Base-by-base conservation (phyloP, 1,140 invertebrate species). In the Lasaia peninsularis region DNA sequence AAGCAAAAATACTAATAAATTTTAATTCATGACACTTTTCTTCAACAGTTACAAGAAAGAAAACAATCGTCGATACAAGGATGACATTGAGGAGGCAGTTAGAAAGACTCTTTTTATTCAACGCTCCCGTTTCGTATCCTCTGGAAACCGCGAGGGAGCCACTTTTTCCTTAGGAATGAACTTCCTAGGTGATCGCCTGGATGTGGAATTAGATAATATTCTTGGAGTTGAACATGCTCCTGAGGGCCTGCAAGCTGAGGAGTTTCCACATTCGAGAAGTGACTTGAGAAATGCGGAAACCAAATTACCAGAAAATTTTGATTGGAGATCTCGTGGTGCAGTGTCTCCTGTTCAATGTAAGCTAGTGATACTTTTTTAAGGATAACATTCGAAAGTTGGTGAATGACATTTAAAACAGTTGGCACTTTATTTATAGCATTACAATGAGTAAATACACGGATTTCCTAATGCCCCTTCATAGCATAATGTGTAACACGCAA, bases 281-380 rank as follows among this genome's bases (percentile, higher is more conserved):
- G 28, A 66, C n/a, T n/a, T 77, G 21, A 52, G 53, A 12, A n/a
- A 32, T 2, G 55, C 56, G 2, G 65, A 68, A 28, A 9, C 50
- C 0, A 32, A 31, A 14, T 55, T 76, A 21, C 69, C 67, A 2
- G 56, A 62, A 11, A 57, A 51, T 6, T 87, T 80, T 65, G 78
- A 84, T 55, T 85, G 83, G 81, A 64, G 81, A 0, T 40, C 67
- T n/a, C 63, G 56, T 4, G 83, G 80, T 0, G 83, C 60, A 40
- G 83, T 71, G n/a, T 64, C 73, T n/a, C 64, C 67, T 16, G 74
- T 79, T 16, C 60, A 63, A 44, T 68, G 73, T 78, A 20, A 59
- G 68, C 58, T n/a, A 35, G 8, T 48, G 24, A 24, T 24, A 3
- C 24, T 24, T 24, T 24, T 24, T n/a, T n/a, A n/a, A n/a, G n/a